These are phyloP conservation scores for Lepilemur ruficaudatus DNA, from an alignment of 2,797 vertebrate genomes.

Conservation along the genomic window DNA sequence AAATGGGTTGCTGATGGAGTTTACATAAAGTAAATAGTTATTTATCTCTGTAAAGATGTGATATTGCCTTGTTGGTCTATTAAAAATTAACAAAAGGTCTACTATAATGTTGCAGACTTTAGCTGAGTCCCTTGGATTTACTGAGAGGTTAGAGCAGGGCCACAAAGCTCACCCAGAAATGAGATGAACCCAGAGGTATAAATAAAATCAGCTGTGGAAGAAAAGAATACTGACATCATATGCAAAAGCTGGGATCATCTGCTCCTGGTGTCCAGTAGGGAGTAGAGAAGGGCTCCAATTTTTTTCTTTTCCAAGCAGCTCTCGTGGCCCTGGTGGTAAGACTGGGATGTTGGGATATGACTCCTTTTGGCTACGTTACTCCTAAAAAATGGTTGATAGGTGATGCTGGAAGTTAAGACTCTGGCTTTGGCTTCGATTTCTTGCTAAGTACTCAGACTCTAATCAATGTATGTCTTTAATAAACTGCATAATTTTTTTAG, in stretches of 20 bases:
- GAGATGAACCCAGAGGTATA: not conserved
- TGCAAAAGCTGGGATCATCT: not conserved
- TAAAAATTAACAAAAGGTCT: constrained; percentile 40
- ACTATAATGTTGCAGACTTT: not conserved
- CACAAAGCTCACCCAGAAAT: not conserved
- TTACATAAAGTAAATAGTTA: not conserved
- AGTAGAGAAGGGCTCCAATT: not conserved
- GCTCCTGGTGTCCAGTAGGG: not conserved
- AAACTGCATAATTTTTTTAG: not conserved
- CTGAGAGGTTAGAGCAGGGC: not conserved
- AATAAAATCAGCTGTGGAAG: not conserved
- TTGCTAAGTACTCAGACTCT: not conserved
- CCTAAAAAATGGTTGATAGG: not conserved
- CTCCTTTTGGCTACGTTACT: not conserved
- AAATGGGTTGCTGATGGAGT: not conserved
- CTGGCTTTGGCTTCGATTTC: not conserved
- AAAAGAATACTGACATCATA: not conserved
- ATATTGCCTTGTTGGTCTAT: not conserved
- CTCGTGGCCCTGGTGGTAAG: not conserved
- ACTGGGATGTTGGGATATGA: not conserved
- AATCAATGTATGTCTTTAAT: not conserved
- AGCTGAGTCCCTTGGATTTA: not conserved
- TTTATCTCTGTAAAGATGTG: not conserved
- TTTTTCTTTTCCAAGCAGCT: not conserved
- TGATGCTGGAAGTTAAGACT: not conserved